Evolutionary conservation across 2,113 vertebrate species (phyloP), one percentile per base, ranked within the genome.

Genomic region (Gallinago media): DNA sequence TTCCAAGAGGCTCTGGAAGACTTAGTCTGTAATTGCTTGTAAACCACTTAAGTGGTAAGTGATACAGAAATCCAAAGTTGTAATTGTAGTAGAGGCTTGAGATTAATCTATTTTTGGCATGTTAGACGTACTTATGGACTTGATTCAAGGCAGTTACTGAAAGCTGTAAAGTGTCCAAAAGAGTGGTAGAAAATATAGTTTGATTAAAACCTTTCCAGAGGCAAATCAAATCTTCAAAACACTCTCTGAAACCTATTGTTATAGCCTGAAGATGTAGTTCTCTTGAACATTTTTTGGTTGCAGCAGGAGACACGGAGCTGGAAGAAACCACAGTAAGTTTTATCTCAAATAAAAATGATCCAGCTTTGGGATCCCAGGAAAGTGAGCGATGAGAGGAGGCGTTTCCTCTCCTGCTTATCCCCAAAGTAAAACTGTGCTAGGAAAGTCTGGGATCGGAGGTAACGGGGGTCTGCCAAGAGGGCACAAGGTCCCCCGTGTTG

Each of bases 21-120:
- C 63, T 89, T 7, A 23, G 76, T 20, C 65, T 84, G 71, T 77
- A 92, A 95, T 90, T 88, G 88, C 90, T 85, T 96, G 85, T 96
- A 92, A 95, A 96, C 74, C 82, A 90, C 54, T 92, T 54, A 62
- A 84, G 85, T 50, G 38, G 78, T 12, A 61, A 88, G 85, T 10
- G 88, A 82, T 38, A 88, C 72, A 86, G 59, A 77, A 92, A 76
- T 81, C 82, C 72, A 49, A 32, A 84, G 88, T n/a, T 47, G 82
- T 90, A 80, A 94, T 90, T 80, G 59, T 47, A 32, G 26, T 21
- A 76, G 26, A 77, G 55, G 23, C 72, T 80, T 5, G 32, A 93
- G 88, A 90, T 77, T 66, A 74, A 88, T 92, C 90, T 86, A 11
- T 56, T 88, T 80, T 36, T 92, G 88, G 95, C 94, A 92, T 10